Base-by-base conservation (phyloP, 2,888 invertebrate genomes). In the Oxytorus armatus region DNA sequence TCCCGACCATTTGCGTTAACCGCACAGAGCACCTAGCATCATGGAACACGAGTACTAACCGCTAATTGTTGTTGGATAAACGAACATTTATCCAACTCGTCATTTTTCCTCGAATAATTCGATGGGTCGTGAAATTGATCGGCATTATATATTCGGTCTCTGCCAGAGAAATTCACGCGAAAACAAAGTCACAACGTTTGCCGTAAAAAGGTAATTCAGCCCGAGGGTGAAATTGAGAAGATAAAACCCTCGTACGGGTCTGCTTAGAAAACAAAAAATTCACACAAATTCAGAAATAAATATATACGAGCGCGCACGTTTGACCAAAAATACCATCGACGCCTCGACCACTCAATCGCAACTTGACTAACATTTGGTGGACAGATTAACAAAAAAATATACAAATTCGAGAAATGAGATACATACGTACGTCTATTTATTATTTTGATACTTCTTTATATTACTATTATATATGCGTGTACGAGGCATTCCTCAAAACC, bases 71-170 rank as follows among this genome's bases (percentile, higher is more conserved):
- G n/a, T n/a, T n/a, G n/a, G n/a, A n/a, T n/a, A n/a, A n/a, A n/a
- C n/a, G n/a, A n/a, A n/a, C n/a, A n/a, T n/a, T n/a, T n/a, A n/a
- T n/a, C n/a, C n/a, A n/a, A n/a, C n/a, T n/a, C n/a, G n/a, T n/a
- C n/a, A n/a, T n/a, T n/a, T 39, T 66, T 68, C 61, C 53, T 63
- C 68, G 70, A 81, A 77, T 78, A 79, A 76, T 79, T 39, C 65
- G 47, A 78, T 77, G 66, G 36, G 49, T 39, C 36, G 51, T 18
- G 59, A 21, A 65, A 33, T 69, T 69, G 44, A 76, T 76, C 61
- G 53, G 5, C n/a, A 51, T 49, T 21, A 42, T 42, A 23, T 49
- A 70, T 59, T 33, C 68, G 68, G 36, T 55, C 25, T 76, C 63
- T 61, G 69, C 68, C 59, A 23, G 57, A 72, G 65, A 49, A 65